phyloP scores from a whole-genome alignment of 1,140 invertebrate species.

The Forficula auricularia region DNA sequence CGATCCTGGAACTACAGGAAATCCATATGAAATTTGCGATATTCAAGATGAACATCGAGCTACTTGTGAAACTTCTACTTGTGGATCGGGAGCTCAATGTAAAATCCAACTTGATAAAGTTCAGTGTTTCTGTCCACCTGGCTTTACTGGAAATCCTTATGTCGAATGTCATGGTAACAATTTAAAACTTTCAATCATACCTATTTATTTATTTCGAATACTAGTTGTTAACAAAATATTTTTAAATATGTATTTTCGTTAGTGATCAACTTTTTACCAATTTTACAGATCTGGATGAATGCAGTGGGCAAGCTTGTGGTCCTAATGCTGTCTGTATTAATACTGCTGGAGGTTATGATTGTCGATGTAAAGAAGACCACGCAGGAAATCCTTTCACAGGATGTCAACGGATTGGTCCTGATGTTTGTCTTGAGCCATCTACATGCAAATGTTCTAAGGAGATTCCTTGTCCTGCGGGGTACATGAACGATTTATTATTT shows the following conservation, averaged over 20 bases:
- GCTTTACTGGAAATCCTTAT: constrained; percentile 71
- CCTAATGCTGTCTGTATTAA: constrained; percentile 75
- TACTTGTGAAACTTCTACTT: constrained; percentile 52
- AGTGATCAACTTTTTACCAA: constrained; percentile 1
- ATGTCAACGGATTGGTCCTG: constrained; percentile 46
- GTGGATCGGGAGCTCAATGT: constrained; percentile 63
- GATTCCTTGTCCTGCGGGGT: constrained; percentile 51
- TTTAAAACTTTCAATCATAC: not conserved
- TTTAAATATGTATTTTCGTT: not conserved
- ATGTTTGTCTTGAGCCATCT: constrained; percentile 44
- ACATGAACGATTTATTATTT: constrained; percentile 5
- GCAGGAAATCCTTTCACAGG: constrained; percentile 70
- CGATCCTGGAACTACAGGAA: constrained; percentile 62
- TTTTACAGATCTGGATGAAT: constrained; percentile 59
- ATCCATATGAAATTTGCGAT: constrained; percentile 69
- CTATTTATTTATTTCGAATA: not conserved
- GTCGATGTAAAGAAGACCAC: constrained; percentile 61
- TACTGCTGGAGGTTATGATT: constrained; percentile 69
- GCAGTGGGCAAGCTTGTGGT: constrained; percentile 61
- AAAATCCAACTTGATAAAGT: constrained; percentile 48
- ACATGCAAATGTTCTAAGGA: constrained; percentile 50
- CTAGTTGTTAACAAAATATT: not conserved
- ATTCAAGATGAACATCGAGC: constrained; percentile 36
- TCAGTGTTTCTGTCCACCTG: constrained; percentile 63
- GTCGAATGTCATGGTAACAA: constrained; percentile 50